Evolutionary conservation across 2,113 vertebrate genomes (phyloP).

Genomic region (Pogonocichla stellata): DNA sequence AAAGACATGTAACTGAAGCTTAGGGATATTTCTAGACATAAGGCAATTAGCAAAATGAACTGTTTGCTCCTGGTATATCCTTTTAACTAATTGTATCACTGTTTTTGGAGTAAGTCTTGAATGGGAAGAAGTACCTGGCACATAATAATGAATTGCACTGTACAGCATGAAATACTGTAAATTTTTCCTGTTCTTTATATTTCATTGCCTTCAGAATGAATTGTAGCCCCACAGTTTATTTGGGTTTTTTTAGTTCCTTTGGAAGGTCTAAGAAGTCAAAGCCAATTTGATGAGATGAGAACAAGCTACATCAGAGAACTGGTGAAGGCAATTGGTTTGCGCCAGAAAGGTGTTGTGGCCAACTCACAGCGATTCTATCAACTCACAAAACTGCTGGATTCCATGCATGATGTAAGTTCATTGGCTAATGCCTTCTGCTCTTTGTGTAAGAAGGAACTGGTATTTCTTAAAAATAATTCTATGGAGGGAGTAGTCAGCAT

Average conservation of each 20-base stretch:
- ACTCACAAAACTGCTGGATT: conserved; percentile 94
- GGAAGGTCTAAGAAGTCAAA: conserved; percentile 94
- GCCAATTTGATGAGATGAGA: conserved; percentile 95
- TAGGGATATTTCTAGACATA: neutral
- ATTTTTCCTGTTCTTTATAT: neutral
- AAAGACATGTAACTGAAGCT: neutral
- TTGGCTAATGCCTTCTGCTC: neutral
- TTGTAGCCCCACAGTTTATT: neutral
- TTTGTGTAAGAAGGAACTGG: neutral
- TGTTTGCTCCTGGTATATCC: neutral
- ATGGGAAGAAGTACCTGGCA: neutral
- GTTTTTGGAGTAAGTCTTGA: neutral
- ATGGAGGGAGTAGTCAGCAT: neutral
- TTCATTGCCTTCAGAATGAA: neutral
- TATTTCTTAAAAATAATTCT: neutral
- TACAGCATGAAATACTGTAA: neutral
- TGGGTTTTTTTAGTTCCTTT: conserved; percentile 83
- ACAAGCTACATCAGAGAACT: conserved; percentile 93
- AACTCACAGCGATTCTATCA: conserved; percentile 95
- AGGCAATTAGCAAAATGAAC: neutral
- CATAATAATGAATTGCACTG: neutral
- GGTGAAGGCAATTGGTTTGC: conserved; percentile 87
- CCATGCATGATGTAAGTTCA: conserved; percentile 91
- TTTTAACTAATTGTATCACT: neutral
- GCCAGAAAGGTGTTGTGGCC: conserved; percentile 86